These are phyloP conservation scores for Prorops nasuta DNA, from an alignment of 1,140 invertebrate species.

Conservation along the genomic window DNA sequence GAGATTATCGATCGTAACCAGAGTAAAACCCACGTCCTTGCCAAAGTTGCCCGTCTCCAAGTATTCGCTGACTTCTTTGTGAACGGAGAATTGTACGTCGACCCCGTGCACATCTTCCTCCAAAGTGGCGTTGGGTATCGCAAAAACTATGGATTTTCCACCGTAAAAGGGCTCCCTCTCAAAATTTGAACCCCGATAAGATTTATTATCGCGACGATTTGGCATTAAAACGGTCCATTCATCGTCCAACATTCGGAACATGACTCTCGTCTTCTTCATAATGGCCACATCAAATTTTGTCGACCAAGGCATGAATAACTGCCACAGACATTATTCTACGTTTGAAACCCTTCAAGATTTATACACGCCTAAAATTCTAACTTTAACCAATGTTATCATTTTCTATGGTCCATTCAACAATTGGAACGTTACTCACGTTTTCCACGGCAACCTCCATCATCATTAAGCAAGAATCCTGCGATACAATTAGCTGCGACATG, in stretches of 20 bases:
- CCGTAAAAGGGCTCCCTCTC: conserved; percentile 36
- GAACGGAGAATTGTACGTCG: conserved; percentile 26
- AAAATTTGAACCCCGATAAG: conserved; percentile 32
- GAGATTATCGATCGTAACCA: conserved; percentile 29
- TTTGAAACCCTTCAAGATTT: no score
- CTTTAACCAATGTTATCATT: no score
- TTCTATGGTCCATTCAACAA: not conserved
- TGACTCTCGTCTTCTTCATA: conserved; percentile 36
- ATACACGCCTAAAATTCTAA: no score
- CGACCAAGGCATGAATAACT: conserved; percentile 36
- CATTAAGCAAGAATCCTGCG: conserved; percentile 35
- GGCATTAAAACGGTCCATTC: conserved; percentile 37
- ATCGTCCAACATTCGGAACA: conserved; percentile 38
- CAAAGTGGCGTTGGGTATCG: conserved; percentile 22
- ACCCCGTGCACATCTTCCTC: conserved; percentile 13
- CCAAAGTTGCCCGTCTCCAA: conserved; percentile 24
- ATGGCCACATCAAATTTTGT: conserved; percentile 30
- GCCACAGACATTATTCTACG: no score
- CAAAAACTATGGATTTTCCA: conserved; percentile 40
- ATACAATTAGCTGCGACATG: conserved; percentile 33
- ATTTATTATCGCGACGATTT: conserved; percentile 26
- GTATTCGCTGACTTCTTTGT: conserved; percentile 30
- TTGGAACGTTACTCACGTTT: conserved; percentile 30
- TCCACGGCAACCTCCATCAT: conserved; percentile 39
- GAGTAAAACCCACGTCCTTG: conserved; percentile 22